Conservation (phyloP, 1,140 invertebrate species). For the Danaus plexippus region DNA sequence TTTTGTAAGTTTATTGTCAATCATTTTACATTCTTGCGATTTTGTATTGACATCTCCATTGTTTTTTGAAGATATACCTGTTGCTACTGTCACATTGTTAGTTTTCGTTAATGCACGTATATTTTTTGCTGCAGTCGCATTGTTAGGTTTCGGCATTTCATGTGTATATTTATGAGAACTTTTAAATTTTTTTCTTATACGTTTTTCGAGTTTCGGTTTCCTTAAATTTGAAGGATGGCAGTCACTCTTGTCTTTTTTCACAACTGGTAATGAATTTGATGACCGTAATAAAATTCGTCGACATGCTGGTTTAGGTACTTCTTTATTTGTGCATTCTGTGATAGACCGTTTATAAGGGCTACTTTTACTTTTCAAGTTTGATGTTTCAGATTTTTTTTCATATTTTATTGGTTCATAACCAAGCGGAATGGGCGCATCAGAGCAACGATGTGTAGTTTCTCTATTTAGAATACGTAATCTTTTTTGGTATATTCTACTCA, state of each 20-base stretch:
- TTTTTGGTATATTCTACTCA: conserved; percentile 34
- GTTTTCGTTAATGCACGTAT: too few species aligned
- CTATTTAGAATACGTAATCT: conserved; percentile 43
- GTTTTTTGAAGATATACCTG: too few species aligned
- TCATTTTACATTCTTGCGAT: too few species aligned
- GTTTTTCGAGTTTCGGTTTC: not conserved
- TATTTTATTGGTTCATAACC: conserved; percentile 30
- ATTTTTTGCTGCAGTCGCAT: too few species aligned
- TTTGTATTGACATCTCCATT: too few species aligned
- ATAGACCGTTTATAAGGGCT: not conserved
- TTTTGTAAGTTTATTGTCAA: too few species aligned
- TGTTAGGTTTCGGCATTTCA: too few species aligned
- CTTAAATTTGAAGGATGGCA: not conserved
- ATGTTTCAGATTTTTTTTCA: conserved; percentile 8
- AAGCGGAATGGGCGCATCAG: conserved; percentile 39
- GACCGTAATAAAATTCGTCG: conserved; percentile 26
- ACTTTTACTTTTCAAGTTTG: not conserved
- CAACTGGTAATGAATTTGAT: conserved; percentile 21
- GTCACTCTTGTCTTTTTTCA: conserved; percentile 1
- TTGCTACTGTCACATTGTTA: too few species aligned
- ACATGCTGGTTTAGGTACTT: conserved; percentile 1
- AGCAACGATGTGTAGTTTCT: conserved; percentile 25
- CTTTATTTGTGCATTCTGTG: not conserved
- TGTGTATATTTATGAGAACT: too few species aligned
- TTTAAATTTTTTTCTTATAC: too few species aligned